Evolutionary conservation across 2,797 vertebrate species (phyloP), one percentile per base, ranked within the genome.

Genomic region (Bovichtus diacanthus): DNA sequence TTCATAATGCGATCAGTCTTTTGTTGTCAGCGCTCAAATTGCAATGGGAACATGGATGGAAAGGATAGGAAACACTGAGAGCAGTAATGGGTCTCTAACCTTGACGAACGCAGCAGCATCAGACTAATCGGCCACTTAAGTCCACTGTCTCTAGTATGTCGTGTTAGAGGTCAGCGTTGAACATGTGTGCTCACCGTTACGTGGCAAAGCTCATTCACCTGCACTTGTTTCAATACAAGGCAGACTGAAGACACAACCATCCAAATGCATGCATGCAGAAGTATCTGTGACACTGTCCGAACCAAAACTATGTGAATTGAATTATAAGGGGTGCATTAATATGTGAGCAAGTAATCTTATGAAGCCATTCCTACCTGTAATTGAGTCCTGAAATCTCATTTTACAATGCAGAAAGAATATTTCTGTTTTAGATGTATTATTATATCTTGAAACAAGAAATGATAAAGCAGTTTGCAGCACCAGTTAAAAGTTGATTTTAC

Each of bases 1-100:
- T 83, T 89, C 84, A 84, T 82, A 80, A 78, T 76, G 78, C 46
- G 65, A 76, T 82, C 79, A 44, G 70, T 81, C 76, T 84, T 82
- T 82, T 87, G 76, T 82, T 82, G 76, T 83, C 77, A 72, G 78
- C 31, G 7, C 77, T 74, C 43, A 87, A 67, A 80, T 61, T 84
- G 71, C 64, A 59, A 68, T n/a, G 66, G 47, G 36, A 58, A 50
- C 63, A 77, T 66, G 54, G 59, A 60, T 34, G 65, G 73, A 73
- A 74, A 69, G 71, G 56, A 87, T 72, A 51, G 63, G 16, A 74
- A 83, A 76, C 61, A 64, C 5, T 63, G 65, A 34, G 19, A 76
- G 51, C 58, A 36, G 12, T 54, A 83, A 74, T 78, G 18, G 63
- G 18, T 74, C 62, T 81, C 39, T 64, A 74, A 78, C 60, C 59